Evolutionary conservation across 2,113 vertebrate genomes (phyloP), one percentile per base, ranked within the genome.

Genomic region (Melozone crissalis): DNA sequence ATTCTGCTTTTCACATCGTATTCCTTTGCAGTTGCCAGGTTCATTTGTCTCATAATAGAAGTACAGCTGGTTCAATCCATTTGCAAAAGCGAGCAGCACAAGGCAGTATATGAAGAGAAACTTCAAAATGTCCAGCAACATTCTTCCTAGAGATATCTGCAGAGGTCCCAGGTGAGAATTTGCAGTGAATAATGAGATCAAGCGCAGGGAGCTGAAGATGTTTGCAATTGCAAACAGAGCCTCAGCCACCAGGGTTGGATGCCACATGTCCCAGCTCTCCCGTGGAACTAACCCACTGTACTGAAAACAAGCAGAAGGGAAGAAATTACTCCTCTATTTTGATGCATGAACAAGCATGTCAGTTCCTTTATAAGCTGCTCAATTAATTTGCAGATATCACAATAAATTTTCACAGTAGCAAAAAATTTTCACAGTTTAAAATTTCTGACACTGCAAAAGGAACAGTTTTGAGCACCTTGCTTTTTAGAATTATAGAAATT

Each of bases 71-170:
- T 99, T 99, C 71, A 99, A 98, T 63, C 99, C 99, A 80, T 99
- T 99, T 91, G 99, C 99, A 93, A 99, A 99, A 62, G 99, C 99
- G 28, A 99, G 93, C 81, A 99, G 95, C 88, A 99, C 99, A 24
- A 99, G 98, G 90, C 99, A 99, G 97, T 99, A 99, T 96, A 99
- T 99, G 97, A 99, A 99, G 5, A 99, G 98, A 97, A 99, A 99
- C 95, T 99, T 99, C 83, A 99, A 98, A 97, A 99, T 99, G 97
- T 99, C 99, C 93, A 99, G 97, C n/a, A 99, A 98, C 99, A 99
- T 99, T 90, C 99, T 98, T 85, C 99, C 99, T 93, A 99, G 97
- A 41, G 99, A 99, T 94, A 99, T 99, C 95, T 99, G 99, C 87
- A 99, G 98, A 63, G 99, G 99, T 72, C 99, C 99, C 94, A 99